Conservation (phyloP, 2,888 invertebrate genomes). For the Nasonovia ribisnigri region DNA sequence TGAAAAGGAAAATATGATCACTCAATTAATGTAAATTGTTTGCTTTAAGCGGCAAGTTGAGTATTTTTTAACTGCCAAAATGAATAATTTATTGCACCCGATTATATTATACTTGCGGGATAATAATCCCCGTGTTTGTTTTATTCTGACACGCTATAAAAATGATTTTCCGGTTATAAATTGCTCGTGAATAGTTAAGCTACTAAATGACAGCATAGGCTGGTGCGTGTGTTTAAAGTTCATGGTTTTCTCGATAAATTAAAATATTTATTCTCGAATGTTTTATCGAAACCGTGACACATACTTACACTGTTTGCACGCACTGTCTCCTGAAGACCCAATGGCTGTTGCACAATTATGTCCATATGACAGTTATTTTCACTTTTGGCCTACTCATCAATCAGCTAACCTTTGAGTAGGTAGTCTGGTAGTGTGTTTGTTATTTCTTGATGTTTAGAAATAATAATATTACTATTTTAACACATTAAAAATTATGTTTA, state of each 20-base stretch:
- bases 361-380: constrained; percentile 43
- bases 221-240: constrained; percentile 21
- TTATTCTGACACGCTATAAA: constrained; percentile 7
- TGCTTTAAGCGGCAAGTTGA: neutral
- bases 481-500: neutral
- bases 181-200: neutral
- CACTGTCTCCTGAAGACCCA: neutral
- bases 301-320: neutral
- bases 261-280: constrained; percentile 24
- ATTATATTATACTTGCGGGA: neutral
- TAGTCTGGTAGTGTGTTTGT: neutral
- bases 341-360: constrained; percentile 26
- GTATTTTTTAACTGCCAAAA: constrained; percentile 6
- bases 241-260: constrained; percentile 43
- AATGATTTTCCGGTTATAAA: constrained; percentile 23
- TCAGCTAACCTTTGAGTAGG: constrained; percentile 52
- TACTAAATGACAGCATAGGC: neutral
- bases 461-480: neutral
- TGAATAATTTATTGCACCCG: neutral
- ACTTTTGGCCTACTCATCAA: constrained; percentile 57
- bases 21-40: constrained; percentile 2
- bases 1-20: neutral
- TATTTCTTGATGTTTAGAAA: neutral
- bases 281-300: constrained; percentile 40
- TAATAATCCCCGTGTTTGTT: neutral